Percentiles rank a stretch among this genome's conserved stretches.
Conservation (phyloP, 1,140 invertebrate genomes). For the Papilio aristodemus region DNA sequence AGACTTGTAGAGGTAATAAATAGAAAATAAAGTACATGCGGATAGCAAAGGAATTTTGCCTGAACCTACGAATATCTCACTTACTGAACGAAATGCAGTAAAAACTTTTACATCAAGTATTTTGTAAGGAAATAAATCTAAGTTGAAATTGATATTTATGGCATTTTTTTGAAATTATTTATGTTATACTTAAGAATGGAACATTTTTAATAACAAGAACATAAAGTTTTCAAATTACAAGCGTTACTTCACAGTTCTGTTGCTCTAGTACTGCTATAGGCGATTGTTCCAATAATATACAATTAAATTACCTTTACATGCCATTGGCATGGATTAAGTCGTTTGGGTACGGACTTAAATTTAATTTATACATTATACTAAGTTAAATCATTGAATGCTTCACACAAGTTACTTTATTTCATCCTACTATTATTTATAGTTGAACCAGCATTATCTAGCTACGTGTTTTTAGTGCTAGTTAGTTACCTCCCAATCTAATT, state of each 20-base stretch:
- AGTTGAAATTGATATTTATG: no score
- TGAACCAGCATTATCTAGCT: neutral
- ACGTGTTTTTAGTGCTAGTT: neutral
- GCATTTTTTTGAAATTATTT: no score
- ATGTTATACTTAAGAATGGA: neutral
- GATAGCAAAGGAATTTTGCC: no score
- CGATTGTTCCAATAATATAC: conserved; percentile 1
- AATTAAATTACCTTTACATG: conserved; percentile 1
- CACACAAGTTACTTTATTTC: neutral
- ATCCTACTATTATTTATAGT: neutral
- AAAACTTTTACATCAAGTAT: no score
- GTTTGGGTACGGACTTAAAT: neutral
- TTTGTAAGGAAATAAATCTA: no score
- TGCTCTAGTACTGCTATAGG: neutral
- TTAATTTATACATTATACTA: neutral
- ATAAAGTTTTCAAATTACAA: neutral
- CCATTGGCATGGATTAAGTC: conserved; percentile 1
- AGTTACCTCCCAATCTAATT: conserved; percentile 10
- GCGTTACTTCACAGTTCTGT: neutral
- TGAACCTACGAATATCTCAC: no score
- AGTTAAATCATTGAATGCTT: neutral
- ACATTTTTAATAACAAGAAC: neutral
- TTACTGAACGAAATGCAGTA: no score
- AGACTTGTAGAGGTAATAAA: no score
- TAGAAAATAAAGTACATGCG: no score